Evolutionary conservation across 2,888 invertebrate species (phyloP).

Genomic region (Nephrotoma guestfalica): DNA sequence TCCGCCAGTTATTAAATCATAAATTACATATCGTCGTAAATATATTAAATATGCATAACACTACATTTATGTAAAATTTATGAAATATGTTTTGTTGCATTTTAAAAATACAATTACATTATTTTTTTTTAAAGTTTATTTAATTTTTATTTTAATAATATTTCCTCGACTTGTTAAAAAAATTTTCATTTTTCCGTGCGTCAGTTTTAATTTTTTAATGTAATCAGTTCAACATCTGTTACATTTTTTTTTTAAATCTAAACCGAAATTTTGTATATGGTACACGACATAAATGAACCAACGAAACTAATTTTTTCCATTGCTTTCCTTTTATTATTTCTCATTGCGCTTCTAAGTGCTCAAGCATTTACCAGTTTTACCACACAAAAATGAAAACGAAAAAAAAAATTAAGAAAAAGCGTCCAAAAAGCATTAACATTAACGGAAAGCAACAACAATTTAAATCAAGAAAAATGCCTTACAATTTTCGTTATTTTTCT

Average conservation of each 20-base stretch:
- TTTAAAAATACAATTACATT: not conserved
- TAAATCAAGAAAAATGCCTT: not conserved
- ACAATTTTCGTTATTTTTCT: slow-evolving; percentile 7
- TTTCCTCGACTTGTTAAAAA: not conserved
- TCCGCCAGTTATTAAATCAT: not conserved
- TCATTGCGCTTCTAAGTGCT: not conserved
- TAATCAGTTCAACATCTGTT: not conserved
- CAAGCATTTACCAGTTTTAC: not conserved
- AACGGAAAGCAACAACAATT: not conserved
- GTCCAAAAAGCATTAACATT: not conserved
- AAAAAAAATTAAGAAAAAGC: not conserved
- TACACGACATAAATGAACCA: not conserved
- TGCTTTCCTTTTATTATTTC: not conserved
- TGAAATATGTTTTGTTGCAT: not conserved
- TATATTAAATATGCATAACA: not conserved
- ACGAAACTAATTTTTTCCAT: not conserved
- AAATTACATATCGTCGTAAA: no score
- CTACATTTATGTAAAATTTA: not conserved
- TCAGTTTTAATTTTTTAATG: not conserved
- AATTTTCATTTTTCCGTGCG: not conserved
- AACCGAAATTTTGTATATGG: not conserved
- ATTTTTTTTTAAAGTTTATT: not conserved
- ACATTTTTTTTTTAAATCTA: not conserved
- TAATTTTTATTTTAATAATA: not conserved
- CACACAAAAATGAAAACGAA: not conserved